Evolutionary conservation across 2,797 vertebrate genomes (phyloP).

Genomic region (Tadarida brasiliensis): DNA sequence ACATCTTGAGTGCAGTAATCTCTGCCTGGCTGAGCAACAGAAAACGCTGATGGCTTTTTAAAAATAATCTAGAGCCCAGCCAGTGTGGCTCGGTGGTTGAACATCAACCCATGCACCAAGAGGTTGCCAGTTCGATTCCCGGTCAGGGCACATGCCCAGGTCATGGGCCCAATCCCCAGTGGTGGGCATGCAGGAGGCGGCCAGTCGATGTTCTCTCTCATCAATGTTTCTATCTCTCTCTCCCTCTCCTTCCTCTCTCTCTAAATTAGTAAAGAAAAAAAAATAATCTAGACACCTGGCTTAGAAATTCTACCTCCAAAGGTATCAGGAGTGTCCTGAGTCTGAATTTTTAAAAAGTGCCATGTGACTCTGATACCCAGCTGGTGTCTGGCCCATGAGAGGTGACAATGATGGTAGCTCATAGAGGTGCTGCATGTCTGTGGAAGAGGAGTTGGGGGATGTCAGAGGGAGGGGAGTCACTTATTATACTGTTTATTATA

Average conservation of each 20-base stretch:
- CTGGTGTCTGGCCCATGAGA: neutral
- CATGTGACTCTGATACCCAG: neutral
- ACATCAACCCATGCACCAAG: neutral
- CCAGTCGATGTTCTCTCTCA: neutral
- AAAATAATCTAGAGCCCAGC: neutral
- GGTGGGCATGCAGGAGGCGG: neutral
- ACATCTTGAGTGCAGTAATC: neutral
- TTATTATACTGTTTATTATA: neutral
- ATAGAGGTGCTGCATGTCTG: neutral
- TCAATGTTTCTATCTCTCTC: neutral
- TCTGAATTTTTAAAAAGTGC: slow-evolving; percentile 34
- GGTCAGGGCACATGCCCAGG: neutral
- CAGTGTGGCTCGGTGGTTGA: neutral
- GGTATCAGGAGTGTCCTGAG: neutral
- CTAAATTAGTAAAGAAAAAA: too few relatives aligned
- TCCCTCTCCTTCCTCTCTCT: neutral
- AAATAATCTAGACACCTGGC: neutral
- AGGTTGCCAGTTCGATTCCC: neutral
- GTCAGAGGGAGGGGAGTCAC: neutral
- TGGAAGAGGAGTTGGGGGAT: neutral
- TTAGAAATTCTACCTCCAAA: slow-evolving; percentile 29
- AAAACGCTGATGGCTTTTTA: neutral
- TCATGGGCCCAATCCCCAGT: neutral
- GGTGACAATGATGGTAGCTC: neutral
- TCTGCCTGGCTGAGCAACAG: neutral